A percentile compares a stretch with the other conserved stretches of the same genome.
phyloP scores from a whole-genome alignment of 2,888 invertebrate genomes.

The Erebia palarica region DNA sequence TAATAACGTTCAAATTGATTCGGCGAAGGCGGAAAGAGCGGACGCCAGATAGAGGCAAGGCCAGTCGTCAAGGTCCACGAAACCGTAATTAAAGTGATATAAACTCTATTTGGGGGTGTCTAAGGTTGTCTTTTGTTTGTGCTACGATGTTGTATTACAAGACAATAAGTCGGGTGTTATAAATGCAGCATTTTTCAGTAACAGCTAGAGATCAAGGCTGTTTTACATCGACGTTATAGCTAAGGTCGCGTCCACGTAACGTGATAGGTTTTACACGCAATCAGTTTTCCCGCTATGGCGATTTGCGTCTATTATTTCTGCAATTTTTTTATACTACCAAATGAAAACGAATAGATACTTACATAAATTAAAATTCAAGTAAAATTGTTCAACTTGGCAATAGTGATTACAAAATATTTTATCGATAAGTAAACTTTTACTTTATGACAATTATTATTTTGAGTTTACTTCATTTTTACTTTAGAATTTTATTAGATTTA shows the following conservation, averaged over 20 bases:
- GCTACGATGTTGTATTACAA: conserved; percentile 51
- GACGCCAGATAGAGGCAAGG: conserved; percentile 77
- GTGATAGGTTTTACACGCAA: conserved; percentile 7
- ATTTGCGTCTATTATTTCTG: neutral
- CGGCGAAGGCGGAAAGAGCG: conserved; percentile 81
- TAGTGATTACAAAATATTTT: neutral
- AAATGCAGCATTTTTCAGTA: conserved; percentile 79
- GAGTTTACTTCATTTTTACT: too few relatives aligned
- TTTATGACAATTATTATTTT: too few relatives aligned
- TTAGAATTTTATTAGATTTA: too few relatives aligned
- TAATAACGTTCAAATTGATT: conserved; percentile 76
- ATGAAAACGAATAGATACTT: too few relatives aligned
- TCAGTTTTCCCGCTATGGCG: neutral
- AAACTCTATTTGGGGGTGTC: conserved; percentile 42
- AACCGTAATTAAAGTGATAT: conserved; percentile 47
- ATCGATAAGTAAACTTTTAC: neutral
- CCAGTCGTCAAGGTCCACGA: conserved; percentile 71
- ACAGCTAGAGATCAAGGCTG: conserved; percentile 78
- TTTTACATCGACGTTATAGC: conserved; percentile 44
- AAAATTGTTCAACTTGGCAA: neutral
- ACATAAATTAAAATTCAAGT: too few relatives aligned
- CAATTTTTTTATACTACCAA: too few relatives aligned
- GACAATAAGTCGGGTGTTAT: conserved; percentile 74
- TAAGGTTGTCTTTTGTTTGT: conserved; percentile 54
- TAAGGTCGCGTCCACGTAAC: conserved; percentile 37